These are phyloP conservation scores for Argopecten irradians DNA, from an alignment of 1,140 invertebrate genomes.

Conservation along the genomic window DNA sequence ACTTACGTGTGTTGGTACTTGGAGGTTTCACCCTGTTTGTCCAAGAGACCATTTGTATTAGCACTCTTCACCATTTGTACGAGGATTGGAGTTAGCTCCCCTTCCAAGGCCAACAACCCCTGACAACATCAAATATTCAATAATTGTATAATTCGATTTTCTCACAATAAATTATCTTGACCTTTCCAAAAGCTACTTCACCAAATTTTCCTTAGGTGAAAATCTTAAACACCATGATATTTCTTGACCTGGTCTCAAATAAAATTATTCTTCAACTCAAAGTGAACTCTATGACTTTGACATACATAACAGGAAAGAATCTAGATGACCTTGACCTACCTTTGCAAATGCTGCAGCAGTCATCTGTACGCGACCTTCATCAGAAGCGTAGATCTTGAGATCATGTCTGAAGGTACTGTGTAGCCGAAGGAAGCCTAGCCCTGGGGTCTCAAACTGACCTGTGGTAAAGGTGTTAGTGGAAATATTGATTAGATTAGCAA, in stretches of 20 bases:
- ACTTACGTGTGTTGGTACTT: conserved; percentile 96
- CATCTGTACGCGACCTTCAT: conserved; percentile 99
- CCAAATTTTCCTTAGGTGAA: too few species aligned
- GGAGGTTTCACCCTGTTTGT: conserved; percentile 97
- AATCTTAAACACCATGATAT: too few species aligned
- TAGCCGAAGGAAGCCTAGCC: conserved; percentile 92
- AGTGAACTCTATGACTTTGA: background rate
- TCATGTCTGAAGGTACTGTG: conserved; percentile 99
- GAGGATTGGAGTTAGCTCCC: conserved; percentile 98
- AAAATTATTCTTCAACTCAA: background rate
- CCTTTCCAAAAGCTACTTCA: too few species aligned
- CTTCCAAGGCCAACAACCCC: conserved; percentile 95
- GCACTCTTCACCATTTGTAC: conserved; percentile 99
- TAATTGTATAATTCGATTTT: too few species aligned
- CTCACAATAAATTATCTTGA: background rate
- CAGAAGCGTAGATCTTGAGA: conserved; percentile 99
- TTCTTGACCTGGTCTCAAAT: too few species aligned
- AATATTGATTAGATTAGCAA: too few species aligned
- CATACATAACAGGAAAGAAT: background rate
- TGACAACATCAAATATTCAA: conserved; percentile 55
- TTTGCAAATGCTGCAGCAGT: conserved; percentile 99
- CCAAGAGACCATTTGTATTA: conserved; percentile 97
- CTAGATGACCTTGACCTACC: conserved; percentile 74
- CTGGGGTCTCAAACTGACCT: conserved; percentile 79
- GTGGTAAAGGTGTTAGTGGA: background rate